A percentile compares a stretch with the other conserved stretches of the same genome.
Conservation (phyloP, 2,888 invertebrate species). For the Pardosa pseudoannulata region DNA sequence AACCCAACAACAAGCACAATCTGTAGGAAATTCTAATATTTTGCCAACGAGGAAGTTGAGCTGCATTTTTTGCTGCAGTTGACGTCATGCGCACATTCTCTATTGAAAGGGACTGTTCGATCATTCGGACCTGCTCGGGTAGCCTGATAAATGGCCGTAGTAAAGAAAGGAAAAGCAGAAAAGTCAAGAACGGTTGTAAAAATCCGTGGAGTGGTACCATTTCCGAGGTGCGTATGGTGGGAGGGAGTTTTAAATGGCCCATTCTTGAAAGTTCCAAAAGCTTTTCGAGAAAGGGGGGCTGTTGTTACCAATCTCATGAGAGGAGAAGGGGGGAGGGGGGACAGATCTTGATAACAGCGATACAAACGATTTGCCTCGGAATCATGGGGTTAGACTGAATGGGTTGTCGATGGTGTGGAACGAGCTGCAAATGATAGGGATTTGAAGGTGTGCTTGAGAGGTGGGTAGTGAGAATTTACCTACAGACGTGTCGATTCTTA, state of each 20-base stretch:
- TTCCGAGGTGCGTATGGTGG: not conserved
- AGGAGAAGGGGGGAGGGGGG: too few species aligned
- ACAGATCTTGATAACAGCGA: not conserved
- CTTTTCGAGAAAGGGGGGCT: not conserved
- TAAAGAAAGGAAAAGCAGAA: too few species aligned
- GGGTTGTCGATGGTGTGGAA: not conserved
- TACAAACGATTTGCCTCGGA: not conserved
- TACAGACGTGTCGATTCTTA: too few species aligned
- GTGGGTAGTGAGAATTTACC: too few species aligned
- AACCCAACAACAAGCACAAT: too few species aligned
- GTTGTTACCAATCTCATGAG: not conserved
- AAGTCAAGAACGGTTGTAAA: not conserved
- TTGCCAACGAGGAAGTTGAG: too few species aligned
- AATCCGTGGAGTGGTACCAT: not conserved
- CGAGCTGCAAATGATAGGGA: not conserved
- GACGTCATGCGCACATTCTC: too few species aligned
- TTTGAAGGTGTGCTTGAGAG: not conserved
- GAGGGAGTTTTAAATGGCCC: conserved; percentile 16
- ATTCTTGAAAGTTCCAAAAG: not conserved
- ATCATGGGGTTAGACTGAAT: not conserved
- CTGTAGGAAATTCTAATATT: too few species aligned
- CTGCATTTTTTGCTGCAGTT: too few species aligned
- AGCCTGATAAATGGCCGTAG: too few species aligned
- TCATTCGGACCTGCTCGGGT: not conserved
- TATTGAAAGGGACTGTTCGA: not conserved